A percentile compares a stretch with the other conserved stretches of the same genome.
Evolutionary conservation across 2,113 vertebrate genomes (phyloP).

Genomic region (Barnardius zonarius): DNA sequence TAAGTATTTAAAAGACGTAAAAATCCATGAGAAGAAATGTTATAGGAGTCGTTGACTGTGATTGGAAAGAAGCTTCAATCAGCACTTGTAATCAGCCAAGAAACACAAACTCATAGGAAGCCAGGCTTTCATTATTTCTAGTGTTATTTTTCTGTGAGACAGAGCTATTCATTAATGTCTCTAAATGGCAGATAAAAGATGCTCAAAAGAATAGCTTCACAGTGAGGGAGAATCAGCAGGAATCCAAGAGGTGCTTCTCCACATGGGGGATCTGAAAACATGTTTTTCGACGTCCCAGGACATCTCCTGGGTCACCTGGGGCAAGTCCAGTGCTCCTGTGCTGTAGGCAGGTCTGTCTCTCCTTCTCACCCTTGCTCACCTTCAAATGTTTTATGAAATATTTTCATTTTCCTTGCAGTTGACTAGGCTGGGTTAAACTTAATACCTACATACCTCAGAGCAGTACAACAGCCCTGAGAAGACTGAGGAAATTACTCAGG

Average conservation of each 20-base stretch:
- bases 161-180: not conserved
- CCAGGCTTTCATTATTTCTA: slow-evolving; percentile 31
- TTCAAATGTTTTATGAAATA: not conserved
- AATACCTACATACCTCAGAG: not conserved
- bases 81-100: not conserved
- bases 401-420: not conserved
- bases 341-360: not conserved
- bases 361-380: not conserved
- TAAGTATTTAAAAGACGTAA: not conserved
- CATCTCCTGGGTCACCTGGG: not conserved
- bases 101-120: slow-evolving; percentile 34
- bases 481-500: slow-evolving; percentile 16
- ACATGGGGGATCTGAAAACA: not conserved
- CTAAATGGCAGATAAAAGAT: slow-evolving; percentile 2
- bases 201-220: not conserved
- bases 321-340: not conserved
- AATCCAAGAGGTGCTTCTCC: not conserved
- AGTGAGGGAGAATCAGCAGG: not conserved
- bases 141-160: not conserved
- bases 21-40: not conserved
- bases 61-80: not conserved
- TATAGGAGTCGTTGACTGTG: not conserved
- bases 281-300: not conserved
- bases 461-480: slow-evolving; percentile 16
- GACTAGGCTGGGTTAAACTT: slow-evolving; percentile 5